Evolutionary conservation across 1,140 invertebrate species (phyloP), one percentile per base, ranked within the genome.

Genomic region (Bilobella aurantiaca): DNA sequence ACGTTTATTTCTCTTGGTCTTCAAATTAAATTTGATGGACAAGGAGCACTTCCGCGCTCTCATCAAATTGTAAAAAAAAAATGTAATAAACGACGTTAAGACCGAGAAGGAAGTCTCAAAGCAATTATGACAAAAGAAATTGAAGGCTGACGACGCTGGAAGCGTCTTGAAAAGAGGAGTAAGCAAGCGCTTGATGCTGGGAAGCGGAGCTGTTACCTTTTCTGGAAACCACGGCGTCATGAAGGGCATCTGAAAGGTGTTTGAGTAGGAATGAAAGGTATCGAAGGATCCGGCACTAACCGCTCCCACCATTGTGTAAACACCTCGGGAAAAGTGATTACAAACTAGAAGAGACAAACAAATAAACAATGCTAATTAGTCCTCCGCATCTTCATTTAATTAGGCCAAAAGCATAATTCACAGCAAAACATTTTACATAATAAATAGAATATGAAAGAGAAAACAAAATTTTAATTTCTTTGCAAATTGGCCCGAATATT

Each of bases 201-300:
- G n/a, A 42, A 42, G 58, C n/a, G 5, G 5, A n/a, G 8, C 31
- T 12, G 8, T 83, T 82, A 90, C 87, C 82, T 92, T 91, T 79
- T 93, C 89, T 0, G 91, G 90, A 77, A 93, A 93, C 87, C 89
- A 92, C 12, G 90, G 90, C 30, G 90, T 94, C 37, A 97, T 84
- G 76, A 96, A 95, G 27, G 94, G 94, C 87, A 96, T 91, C 77
- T 94, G 89, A 77, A 96, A 96, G 3, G 92, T 95, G 78, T 96
- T 94, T 73, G 89, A 90, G 79, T 95, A 96, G 0, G 91, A 94
- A 75, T 96, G 90, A 46, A 96, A 83, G 21, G 92, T 96, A 77
- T 94, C 89, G 77, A 96, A 93, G 3, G 92, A 93, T 73, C 94
- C 91, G 3, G 90, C 88, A 69, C 89, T 89, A 12, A 95, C 91